A percentile compares a stretch with the other conserved stretches of the same genome.
phyloP scores from a whole-genome alignment of 2,113 vertebrate genomes.

The Corvus hawaiiensis region DNA sequence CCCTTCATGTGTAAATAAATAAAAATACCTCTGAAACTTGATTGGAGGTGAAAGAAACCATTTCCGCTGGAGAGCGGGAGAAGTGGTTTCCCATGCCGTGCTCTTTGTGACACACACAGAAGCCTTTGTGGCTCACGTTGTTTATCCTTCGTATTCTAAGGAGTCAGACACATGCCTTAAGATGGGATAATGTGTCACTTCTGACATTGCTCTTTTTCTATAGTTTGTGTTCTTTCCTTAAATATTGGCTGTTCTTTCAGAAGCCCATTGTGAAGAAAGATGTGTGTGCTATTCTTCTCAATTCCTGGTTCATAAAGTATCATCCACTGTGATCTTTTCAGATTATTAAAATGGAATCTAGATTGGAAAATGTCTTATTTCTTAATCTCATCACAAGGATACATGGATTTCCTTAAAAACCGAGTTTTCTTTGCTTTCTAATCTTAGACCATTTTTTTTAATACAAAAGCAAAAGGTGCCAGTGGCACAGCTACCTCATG shows the following conservation, averaged over 20 bases:
- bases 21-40: conserved; percentile 22
- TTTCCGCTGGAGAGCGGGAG: conserved; percentile 8
- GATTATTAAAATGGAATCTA: background rate
- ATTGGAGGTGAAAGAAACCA: conserved; percentile 15
- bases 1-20: background rate
- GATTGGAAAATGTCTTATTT: background rate
- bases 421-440: background rate
- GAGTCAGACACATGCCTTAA: background rate
- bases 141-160: conserved; percentile 7
- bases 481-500: background rate
- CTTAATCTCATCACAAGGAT: background rate
- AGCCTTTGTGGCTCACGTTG: conserved; percentile 33
- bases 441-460: background rate
- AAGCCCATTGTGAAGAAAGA: background rate
- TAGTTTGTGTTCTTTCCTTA: background rate
- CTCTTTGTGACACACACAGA: background rate
- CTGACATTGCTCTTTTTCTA: background rate
- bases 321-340: background rate
- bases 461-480: conserved; percentile 3
- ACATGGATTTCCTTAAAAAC: background rate
- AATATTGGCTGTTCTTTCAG: background rate
- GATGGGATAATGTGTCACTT: conserved; percentile 25
- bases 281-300: background rate
- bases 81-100: conserved; percentile 19
- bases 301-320: background rate